Conservation (phyloP, 2,113 vertebrate species). For the Pedionomus torquatus region DNA sequence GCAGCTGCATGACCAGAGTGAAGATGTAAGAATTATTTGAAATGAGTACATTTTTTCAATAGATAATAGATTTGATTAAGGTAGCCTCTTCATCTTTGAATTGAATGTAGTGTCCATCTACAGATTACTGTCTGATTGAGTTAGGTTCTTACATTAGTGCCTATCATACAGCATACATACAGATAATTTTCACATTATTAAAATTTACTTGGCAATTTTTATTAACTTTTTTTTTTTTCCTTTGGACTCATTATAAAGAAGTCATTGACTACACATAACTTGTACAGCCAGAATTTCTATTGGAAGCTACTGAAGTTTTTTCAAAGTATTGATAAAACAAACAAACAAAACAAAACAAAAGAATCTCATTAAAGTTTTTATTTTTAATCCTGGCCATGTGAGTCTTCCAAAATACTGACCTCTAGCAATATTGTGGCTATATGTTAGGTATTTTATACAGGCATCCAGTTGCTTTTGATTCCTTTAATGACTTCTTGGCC, state of each 20-base stretch:
- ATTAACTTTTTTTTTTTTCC: background rate
- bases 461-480: background rate
- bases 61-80: conserved; percentile 11
- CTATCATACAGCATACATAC: background rate
- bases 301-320: background rate
- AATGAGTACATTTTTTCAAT: background rate
- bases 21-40: background rate
- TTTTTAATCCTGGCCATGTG: background rate
- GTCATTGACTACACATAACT: background rate
- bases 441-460: background rate
- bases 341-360: background rate
- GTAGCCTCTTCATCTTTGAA: background rate
- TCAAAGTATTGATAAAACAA: background rate
- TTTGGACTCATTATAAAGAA: background rate
- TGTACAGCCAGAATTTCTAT: background rate
- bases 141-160: background rate
- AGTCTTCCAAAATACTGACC: background rate
- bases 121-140: background rate
- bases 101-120: background rate
- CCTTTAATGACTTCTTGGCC: background rate
- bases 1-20: background rate
- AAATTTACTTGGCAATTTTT: conserved; percentile 3
- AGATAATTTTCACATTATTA: conserved; percentile 1
- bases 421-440: background rate
- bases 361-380: background rate